These are phyloP conservation scores for Littorina saxatilis DNA, from an alignment of 1,140 invertebrate species.

Conservation along the genomic window DNA sequence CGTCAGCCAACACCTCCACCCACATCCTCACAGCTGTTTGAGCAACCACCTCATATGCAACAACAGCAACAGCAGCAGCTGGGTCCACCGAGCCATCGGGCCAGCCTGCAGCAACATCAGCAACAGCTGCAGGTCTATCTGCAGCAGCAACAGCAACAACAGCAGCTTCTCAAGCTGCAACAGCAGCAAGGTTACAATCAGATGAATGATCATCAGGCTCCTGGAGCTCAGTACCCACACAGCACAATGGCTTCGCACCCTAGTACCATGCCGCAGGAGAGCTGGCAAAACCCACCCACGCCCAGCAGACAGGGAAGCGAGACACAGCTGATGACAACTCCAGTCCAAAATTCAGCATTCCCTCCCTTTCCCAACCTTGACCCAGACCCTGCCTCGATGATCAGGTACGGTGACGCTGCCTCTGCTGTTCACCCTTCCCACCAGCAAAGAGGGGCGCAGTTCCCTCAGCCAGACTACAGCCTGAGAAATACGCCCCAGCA, in stretches of 20 bases:
- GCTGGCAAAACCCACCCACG: too few species aligned
- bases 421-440: background rate
- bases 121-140: slow-evolving; percentile 32
- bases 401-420: too few species aligned
- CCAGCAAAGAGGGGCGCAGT: background rate
- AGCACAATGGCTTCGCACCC: too few species aligned
- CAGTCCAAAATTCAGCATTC: background rate
- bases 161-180: background rate
- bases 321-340: background rate
- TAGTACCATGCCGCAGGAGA: too few species aligned
- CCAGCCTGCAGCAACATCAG: slow-evolving; percentile 30
- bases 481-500: too few species aligned
- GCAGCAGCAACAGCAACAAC: slow-evolving; percentile 24
- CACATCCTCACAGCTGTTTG: background rate
- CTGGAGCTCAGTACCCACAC: background rate
- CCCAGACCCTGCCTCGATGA: background rate
- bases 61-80: background rate
- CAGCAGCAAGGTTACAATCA: background rate
- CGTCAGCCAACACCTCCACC: background rate
- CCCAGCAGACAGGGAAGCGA: background rate
- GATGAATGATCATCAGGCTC: background rate
- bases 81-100: background rate
- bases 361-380: background rate
- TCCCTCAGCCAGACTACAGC: too few species aligned
- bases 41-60: background rate